A percentile compares a stretch with the other conserved stretches of the same genome.
Conservation (phyloP, 2,888 invertebrate genomes). For the Heteropelma amictum region DNA sequence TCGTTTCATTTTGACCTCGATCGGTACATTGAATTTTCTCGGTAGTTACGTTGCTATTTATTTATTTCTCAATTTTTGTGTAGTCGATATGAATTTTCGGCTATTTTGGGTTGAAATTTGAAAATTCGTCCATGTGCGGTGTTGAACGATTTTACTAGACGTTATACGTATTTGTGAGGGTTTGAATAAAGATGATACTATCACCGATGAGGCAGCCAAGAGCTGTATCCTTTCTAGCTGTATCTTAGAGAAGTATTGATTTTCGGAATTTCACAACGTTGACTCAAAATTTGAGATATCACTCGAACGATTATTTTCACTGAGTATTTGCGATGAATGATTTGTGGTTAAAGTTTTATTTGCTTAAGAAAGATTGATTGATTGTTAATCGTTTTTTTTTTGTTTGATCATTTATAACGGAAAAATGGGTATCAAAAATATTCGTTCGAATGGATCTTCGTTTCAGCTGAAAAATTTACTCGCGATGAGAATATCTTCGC, state of each 20-base stretch:
- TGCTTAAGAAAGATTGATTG: too few species aligned
- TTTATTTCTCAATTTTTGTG: conserved; percentile 4
- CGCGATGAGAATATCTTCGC: conserved; percentile 1
- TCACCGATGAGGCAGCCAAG: conserved; percentile 3
- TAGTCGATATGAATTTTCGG: conserved; percentile 26
- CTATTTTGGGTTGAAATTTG: too few species aligned
- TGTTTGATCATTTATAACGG: not conserved
- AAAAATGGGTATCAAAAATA: not conserved
- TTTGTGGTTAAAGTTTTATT: too few species aligned
- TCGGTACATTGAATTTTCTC: too few species aligned
- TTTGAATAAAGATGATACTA: not conserved
- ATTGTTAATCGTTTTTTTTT: not conserved
- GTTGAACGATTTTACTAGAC: conserved; percentile 7
- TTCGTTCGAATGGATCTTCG: not conserved
- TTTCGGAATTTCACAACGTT: not conserved
- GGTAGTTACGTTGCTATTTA: not conserved
- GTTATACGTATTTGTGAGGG: not conserved
- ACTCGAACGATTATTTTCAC: conserved; percentile 6
- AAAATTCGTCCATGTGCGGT: not conserved
- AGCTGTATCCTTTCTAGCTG: not conserved
- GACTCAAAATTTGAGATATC: not conserved
- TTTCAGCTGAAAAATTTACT: not conserved
- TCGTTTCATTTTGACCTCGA: not conserved
- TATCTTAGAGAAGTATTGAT: not conserved
- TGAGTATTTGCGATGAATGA: too few species aligned